Percentiles rank a stretch among this genome's conserved stretches.
Conservation (phyloP, 2,797 vertebrate species). For the Cossypha niveicapilla region DNA sequence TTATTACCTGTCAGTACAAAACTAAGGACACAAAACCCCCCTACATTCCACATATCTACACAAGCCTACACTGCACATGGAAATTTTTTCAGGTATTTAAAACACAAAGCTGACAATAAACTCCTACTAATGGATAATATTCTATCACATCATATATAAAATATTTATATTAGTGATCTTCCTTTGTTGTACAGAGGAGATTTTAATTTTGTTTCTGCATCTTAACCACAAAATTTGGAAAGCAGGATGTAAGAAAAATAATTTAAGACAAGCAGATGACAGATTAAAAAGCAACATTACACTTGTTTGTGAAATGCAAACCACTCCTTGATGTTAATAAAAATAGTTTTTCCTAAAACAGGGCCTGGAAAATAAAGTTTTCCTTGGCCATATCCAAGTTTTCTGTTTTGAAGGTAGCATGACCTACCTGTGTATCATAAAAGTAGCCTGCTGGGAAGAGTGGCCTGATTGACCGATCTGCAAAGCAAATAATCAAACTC, state of each 20-base stretch:
- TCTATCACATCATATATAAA: fast-evolving
- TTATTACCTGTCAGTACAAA: neutral
- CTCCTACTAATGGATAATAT: neutral
- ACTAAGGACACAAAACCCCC: neutral
- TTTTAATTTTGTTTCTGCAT: neutral
- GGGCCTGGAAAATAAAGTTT: fast-evolving
- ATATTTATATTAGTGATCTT: neutral
- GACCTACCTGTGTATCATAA: conserved; percentile 93
- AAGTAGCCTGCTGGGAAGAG: conserved; percentile 95
- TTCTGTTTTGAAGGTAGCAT: neutral
- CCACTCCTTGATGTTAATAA: neutral
- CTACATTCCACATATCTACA: neutral
- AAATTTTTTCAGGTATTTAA: neutral
- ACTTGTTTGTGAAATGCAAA: neutral
- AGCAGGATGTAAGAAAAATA: neutral
- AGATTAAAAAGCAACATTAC: neutral
- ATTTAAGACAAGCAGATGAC: neutral
- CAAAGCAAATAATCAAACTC: neutral
- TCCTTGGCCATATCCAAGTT: neutral
- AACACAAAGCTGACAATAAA: neutral
- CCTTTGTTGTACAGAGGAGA: neutral
- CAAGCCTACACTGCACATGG: neutral
- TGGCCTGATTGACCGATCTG: conserved; percentile 92
- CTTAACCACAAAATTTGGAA: neutral
- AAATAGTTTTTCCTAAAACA: neutral